Conservation (phyloP, 2,113 vertebrate species). For the Brachionichthys hirsutus region DNA sequence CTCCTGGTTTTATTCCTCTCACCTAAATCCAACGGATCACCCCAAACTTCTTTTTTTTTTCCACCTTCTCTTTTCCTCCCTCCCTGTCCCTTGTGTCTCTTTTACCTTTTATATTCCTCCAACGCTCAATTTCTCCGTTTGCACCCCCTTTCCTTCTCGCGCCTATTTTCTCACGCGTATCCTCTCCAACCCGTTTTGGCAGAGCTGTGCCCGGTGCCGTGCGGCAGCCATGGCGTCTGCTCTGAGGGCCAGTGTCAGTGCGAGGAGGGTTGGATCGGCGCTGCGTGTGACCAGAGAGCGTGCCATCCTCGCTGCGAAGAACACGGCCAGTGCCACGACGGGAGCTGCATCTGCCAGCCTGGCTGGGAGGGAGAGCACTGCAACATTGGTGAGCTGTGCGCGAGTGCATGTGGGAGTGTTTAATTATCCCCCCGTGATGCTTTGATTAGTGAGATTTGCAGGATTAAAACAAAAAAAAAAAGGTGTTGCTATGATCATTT, state of each 20-base stretch:
- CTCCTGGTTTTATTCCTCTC: constrained; percentile 30
- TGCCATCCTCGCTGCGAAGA: constrained; percentile 92
- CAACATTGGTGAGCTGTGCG: constrained; percentile 87
- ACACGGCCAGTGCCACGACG: constrained; percentile 93
- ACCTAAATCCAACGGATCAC: constrained; percentile 43
- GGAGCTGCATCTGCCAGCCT: constrained; percentile 93
- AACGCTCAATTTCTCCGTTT: constrained; percentile 43
- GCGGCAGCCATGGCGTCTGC: constrained; percentile 90
- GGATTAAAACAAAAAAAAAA: constrained; percentile 11
- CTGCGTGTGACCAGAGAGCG: constrained; percentile 87
- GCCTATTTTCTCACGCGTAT: constrained; percentile 25
- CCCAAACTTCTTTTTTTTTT: constrained; percentile 17
- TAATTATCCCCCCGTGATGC: constrained; percentile 37
- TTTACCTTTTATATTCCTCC: constrained; percentile 28
- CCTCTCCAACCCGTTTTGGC: constrained; percentile 54
- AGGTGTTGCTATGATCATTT: constrained; percentile 5
- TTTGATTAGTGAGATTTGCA: constrained; percentile 33
- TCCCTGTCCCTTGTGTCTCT: constrained; percentile 26
- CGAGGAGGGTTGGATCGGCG: constrained; percentile 92
- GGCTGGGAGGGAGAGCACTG: constrained; percentile 99
- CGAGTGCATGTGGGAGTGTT: constrained; percentile 28
- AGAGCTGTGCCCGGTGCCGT: constrained; percentile 93
- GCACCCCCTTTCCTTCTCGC: constrained; percentile 34
- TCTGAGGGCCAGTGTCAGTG: constrained; percentile 90
- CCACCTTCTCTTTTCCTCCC: background rate